Evolutionary conservation across 2,797 vertebrate species (phyloP), one percentile per base, ranked within the genome.

Genomic region (Uromys caudimaculatus): DNA sequence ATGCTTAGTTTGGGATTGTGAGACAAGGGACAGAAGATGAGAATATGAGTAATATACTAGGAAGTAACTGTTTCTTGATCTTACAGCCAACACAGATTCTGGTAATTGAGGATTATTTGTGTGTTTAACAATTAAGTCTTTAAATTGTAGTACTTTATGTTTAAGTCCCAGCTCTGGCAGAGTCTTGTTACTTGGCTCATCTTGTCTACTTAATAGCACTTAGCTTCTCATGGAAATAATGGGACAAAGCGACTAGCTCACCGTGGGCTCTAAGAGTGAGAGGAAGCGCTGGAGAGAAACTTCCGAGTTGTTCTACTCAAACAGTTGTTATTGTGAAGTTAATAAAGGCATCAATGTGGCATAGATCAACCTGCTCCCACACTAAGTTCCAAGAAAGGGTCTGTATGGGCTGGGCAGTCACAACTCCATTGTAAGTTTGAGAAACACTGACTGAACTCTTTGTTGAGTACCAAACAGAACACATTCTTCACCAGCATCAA

Each of bases 41-140:
- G 56, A 78, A 56, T 56, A 50, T 52, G 54, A 94, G 3, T 87
- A 56, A 91, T 44, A 67, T 0, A 47, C 87, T 79, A 17, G 38
- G 56, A 95, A 83, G 77, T 84, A 47, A 47, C 19, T 29, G 81
- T 91, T 89, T 90, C 89, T 91, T 41, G 86, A 89, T 89, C 71
- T 3, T 14, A 62, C 32, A 94, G 27, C 58, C 60, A 90, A 82
- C 54, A 86, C 38, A 77, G 83, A 81, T 44, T 91, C 38, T 92
- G 38, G 64, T 83, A 93, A 93, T 29, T 86, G 62, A 85, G 69
- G 91, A 90, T 96, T 89, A 52, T 90, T 83, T 94, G 56, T 71
- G 95, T 79, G 94, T 92, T 93, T 96, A 79, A 32, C 92, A 92
- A 67, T 85, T 75, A 93, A 91, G 19, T 95, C 90, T 95, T 96